These are phyloP conservation scores for Aphidius gifuensis DNA, from an alignment of 1,140 invertebrate species.

Conservation along the genomic window DNA sequence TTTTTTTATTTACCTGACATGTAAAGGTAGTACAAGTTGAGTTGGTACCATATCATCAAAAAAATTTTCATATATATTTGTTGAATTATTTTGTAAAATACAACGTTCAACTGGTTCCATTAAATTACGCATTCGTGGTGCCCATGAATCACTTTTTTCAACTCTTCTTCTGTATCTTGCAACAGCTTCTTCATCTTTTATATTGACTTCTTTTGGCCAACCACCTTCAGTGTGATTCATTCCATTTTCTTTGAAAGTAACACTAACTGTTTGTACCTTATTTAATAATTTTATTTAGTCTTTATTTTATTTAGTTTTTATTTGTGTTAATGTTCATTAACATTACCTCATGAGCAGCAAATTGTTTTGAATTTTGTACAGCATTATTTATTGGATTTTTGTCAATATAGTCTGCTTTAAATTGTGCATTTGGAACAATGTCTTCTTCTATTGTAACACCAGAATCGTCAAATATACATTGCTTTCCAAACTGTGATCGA, in stretches of 20 bases:
- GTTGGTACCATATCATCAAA: slow-evolving; percentile 68
- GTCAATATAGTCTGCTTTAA: slow-evolving; percentile 67
- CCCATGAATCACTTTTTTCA: slow-evolving; percentile 91
- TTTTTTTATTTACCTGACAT: slow-evolving; percentile 34
- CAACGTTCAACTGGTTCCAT: slow-evolving; percentile 76
- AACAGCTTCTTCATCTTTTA: slow-evolving; percentile 81
- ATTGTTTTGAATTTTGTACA: slow-evolving; percentile 61
- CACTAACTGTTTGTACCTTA: slow-evolving; percentile 65
- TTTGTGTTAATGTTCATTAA: slow-evolving; percentile 3
- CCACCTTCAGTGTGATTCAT: slow-evolving; percentile 93
- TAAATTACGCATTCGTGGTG: slow-evolving; percentile 73
- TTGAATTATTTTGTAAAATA: slow-evolving; percentile 84
- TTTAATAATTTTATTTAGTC: not conserved
- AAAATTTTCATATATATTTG: slow-evolving; percentile 87
- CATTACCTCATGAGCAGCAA: slow-evolving; percentile 64
- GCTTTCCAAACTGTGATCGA: slow-evolving; percentile 69
- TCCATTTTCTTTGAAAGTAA: slow-evolving; percentile 70
- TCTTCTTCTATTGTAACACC: slow-evolving; percentile 68
- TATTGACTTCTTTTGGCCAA: slow-evolving; percentile 94
- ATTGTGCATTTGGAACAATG: slow-evolving; percentile 64
- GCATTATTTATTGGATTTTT: slow-evolving; percentile 61
- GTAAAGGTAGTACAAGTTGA: slow-evolving; percentile 57
- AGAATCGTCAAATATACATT: slow-evolving; percentile 70
- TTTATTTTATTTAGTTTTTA: not conserved
- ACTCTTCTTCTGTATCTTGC: slow-evolving; percentile 84